Evolutionary conservation across 2,797 vertebrate species (phyloP), one percentile per base, ranked within the genome.

Genomic region (Myotis vivesi): DNA sequence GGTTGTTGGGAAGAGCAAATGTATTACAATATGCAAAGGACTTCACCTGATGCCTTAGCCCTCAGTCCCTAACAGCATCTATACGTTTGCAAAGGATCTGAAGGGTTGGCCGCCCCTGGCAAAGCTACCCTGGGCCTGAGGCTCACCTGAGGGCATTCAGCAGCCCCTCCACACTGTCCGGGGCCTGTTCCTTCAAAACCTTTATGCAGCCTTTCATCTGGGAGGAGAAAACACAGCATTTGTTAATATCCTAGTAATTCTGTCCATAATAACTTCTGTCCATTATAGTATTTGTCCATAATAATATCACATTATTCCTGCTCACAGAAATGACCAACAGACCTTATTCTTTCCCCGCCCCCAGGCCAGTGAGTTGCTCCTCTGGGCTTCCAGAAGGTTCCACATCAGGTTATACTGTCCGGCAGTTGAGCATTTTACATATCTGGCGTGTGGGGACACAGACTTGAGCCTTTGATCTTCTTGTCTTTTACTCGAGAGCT

Each of bases 81-180:
- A 33, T 28, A 33, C 0, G 12, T 68, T 20, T 12, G 36, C n/a
- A 38, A 55, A 0, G 10, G 12, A 6, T 86, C 19, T 57, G 68
- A 30, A 64, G 53, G 38, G 23, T 0, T 25, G n/a, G 41, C 30
- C 41, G 62, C 9, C 46, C n/a, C 12, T 22, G 22, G 53, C 17
- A 10, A 8, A 10, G 16, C 30, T 8, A 2, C 23, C 7, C 1
- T 4, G 0, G 44, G 55, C 62, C 3, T 2, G n/a, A 68, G 38
- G 75, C 99, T 94, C 98, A 99, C 99, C 99, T 99, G 98, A 99
- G 99, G 94, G 99, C 99, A 76, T 99, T 99, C 95, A 99, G 98
- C 96, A 99, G 99, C 79, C 99, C 99, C 98, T 99, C 99, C 92
- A 99, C 99, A 55, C 99, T 99, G 97, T 99, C 99, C 9, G 99